These are phyloP conservation scores for Melipona beecheii DNA, from an alignment of 2,888 invertebrate species.

Conservation along the genomic window DNA sequence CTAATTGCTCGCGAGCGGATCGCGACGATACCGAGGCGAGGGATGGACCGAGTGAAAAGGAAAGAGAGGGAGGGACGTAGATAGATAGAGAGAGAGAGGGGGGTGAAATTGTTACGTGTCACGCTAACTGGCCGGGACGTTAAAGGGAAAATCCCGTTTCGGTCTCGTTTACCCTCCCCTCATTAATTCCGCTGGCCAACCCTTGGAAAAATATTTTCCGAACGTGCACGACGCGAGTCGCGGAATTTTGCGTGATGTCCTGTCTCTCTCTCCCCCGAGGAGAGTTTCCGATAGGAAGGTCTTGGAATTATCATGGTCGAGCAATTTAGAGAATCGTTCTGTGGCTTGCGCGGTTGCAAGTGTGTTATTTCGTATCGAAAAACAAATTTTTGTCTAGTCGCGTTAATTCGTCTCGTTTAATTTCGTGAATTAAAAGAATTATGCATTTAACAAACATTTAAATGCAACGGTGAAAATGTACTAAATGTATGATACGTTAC, in stretches of 20 bases:
- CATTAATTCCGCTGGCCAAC: slow-evolving; percentile 21
- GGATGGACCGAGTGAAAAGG: neutral
- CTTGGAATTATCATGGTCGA: too few species aligned
- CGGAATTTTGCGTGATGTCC: neutral
- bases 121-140: slow-evolving; percentile 21
- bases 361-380: too few species aligned
- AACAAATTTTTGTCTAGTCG: too few species aligned
- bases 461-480: too few species aligned
- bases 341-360: too few species aligned
- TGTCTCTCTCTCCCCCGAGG: too few species aligned
- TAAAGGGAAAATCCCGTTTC: slow-evolving; percentile 15
- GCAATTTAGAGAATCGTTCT: too few species aligned
- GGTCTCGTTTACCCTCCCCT: slow-evolving; percentile 12
- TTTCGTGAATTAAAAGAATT: too few species aligned
- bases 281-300: too few species aligned
- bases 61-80: neutral
- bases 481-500: too few species aligned
- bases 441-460: too few species aligned
- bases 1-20: slow-evolving; percentile 58
- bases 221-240: neutral
- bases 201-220: slow-evolving; percentile 17
- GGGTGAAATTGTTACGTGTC: slow-evolving; percentile 40
- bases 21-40: slow-evolving; percentile 30
- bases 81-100: neutral
- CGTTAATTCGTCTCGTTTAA: too few species aligned